Conservation (phyloP, 1,140 invertebrate species). For the Megalonaias nervosa region DNA sequence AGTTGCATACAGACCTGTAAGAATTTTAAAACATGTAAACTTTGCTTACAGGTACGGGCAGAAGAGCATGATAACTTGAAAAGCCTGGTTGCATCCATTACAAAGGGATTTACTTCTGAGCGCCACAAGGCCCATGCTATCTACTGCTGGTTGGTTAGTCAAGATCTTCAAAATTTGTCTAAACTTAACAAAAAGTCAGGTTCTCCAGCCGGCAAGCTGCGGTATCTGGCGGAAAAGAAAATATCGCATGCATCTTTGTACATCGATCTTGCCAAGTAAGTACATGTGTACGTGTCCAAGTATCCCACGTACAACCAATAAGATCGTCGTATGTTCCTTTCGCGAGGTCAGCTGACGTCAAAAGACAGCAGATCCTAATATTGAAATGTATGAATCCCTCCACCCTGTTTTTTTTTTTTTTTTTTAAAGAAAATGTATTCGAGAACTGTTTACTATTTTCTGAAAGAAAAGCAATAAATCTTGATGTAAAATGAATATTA, state of each 20-base stretch:
- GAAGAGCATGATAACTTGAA: constrained; percentile 51
- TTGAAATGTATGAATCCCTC: too few relatives aligned
- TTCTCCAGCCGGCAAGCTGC: constrained; percentile 48
- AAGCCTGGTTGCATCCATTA: constrained; percentile 54
- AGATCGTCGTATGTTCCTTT: too few relatives aligned
- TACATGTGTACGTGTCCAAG: background rate
- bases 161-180: constrained; percentile 42
- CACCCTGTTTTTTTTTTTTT: too few relatives aligned
- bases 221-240: constrained; percentile 49
- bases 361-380: too few relatives aligned
- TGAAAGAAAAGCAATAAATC: too few relatives aligned
- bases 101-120: constrained; percentile 43
- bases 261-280: constrained; percentile 57
- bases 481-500: too few relatives aligned
- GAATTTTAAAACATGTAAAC: background rate
- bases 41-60: constrained; percentile 47
- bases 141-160: constrained; percentile 55
- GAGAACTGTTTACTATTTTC: too few relatives aligned
- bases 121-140: constrained; percentile 53
- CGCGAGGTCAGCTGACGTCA: too few relatives aligned
- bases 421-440: too few relatives aligned
- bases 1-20: background rate
- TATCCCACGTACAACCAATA: too few relatives aligned
- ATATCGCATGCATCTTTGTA: constrained; percentile 46
- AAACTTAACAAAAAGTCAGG: constrained; percentile 39